Base-by-base conservation (phyloP, 2,797 vertebrate species). In the Peromyscus eremicus region DNA sequence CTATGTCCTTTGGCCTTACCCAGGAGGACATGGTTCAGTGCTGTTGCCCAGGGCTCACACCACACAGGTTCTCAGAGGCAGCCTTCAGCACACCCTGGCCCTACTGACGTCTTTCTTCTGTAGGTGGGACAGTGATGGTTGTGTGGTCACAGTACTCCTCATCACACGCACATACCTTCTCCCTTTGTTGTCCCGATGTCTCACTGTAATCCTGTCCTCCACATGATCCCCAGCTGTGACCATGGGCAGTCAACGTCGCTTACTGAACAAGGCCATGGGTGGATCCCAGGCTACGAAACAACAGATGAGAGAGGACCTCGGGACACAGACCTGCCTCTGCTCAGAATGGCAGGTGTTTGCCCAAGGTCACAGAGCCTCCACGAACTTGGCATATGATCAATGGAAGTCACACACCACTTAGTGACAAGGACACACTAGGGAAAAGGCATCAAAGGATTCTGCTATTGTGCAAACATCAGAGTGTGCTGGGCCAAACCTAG, bases 121-220 rank as follows among this genome's bases (percentile, higher is more conserved):
- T 1, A 19, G 83, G 49, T 9, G 34, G 68, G 27, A 55, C 68
- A 12, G 60, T 4, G 82, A 43, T 0, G 16, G 40, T 34, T 34
- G 6, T 86, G 10, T 29, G 62, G 19, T 37, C 37, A 19, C 16
- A 29, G 75, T 52, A 5, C 6, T 34, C 6, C 0, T 25, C 9
- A 0, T 79, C 55, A 68, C 6, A 0, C 2, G 29, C 29, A 5
- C n/a, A 2, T 0, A 16, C 21, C 23, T 62, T 17, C 68, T 64
- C 8, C 6, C 16, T n/a, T 49, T 10, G 17, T 37, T 55, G 29
- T 25, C 32, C 13, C 9, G 66, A 5, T 6, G 19, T 49, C 52
- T 55, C 52, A 11, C 55, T 40, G 43, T 27, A 8, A 76, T 66
- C 52, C 70, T 43, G 0, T 60, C 27, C 37, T 7, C 40, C 4